Conservation (phyloP, 2,797 vertebrate species). For the Sebastes wilsoni region DNA sequence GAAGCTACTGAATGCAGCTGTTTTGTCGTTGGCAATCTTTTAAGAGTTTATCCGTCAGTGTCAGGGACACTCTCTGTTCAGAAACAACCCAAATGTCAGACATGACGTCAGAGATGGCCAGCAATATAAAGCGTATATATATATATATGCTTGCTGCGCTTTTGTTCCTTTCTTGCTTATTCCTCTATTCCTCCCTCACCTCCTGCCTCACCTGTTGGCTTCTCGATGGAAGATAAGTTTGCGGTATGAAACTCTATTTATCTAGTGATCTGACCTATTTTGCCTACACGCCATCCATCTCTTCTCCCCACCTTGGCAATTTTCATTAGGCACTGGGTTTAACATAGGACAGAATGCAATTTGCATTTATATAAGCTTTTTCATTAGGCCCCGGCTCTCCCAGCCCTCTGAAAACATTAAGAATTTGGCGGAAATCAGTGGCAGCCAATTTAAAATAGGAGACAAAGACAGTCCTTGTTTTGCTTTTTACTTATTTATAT, state of each 20-base stretch:
- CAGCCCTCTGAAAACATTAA: conserved; percentile 78
- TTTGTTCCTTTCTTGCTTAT: neutral
- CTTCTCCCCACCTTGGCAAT: conserved; percentile 73
- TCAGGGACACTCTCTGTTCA: conserved; percentile 11
- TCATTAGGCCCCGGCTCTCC: conserved; percentile 79
- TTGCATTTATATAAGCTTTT: conserved; percentile 90
- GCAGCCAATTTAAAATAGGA: conserved; percentile 74
- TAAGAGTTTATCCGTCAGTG: conserved; percentile 6
- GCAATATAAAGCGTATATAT: neutral
- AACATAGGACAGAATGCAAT: conserved; percentile 84
- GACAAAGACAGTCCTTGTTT: conserved; percentile 49
- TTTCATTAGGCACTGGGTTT: conserved; percentile 81
- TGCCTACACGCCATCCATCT: conserved; percentile 66
- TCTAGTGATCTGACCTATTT: conserved; percentile 80
- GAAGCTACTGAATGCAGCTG: conserved; percentile 9
- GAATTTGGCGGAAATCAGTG: conserved; percentile 75
- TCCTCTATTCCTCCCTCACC: neutral
- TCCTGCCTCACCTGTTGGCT: conserved; percentile 45
- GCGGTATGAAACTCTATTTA: conserved; percentile 70
- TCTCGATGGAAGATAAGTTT: conserved; percentile 55
- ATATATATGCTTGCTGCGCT: neutral
- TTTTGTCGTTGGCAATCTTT: conserved; percentile 28
- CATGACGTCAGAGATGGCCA: neutral
- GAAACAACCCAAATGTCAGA: conserved; percentile 23
- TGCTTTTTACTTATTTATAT: conserved; percentile 48